Conservation (phyloP, 2,888 invertebrate genomes). For the Cataglyphis cursor region DNA sequence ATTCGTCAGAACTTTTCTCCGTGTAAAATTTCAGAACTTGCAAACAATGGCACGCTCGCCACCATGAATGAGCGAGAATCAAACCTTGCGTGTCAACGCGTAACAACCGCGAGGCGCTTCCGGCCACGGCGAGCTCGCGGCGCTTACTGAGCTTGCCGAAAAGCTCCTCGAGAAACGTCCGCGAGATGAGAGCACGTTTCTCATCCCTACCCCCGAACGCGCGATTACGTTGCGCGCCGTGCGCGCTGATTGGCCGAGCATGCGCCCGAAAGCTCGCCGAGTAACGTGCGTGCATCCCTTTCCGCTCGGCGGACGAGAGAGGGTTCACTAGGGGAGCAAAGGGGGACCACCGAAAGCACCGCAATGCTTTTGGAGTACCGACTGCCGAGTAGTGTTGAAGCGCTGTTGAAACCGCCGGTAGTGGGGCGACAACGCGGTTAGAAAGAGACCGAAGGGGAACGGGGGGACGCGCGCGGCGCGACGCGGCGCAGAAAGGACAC, state of each 20-base stretch:
- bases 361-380: conserved; percentile 68
- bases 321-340: background rate
- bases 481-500: conserved; percentile 43
- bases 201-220: conserved; percentile 74
- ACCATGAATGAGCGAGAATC: background rate
- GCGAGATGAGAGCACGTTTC: conserved; percentile 81
- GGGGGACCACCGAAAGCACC: conserved; percentile 44
- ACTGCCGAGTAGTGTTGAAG: conserved; percentile 69
- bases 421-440: conserved; percentile 55
- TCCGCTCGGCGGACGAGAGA: background rate
- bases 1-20: background rate
- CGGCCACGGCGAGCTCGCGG: conserved; percentile 81
- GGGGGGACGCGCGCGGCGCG: conserved; percentile 39
- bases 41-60: conserved; percentile 19
- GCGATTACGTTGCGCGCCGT: conserved; percentile 64
- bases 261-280: conserved; percentile 57
- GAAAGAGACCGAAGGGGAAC: conserved; percentile 41
- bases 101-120: conserved; percentile 63
- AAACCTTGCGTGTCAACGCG: conserved; percentile 24
- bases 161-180: conserved; percentile 63
- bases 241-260: conserved; percentile 72
- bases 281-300: conserved; percentile 54
- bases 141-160: conserved; percentile 82
- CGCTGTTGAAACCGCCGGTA: conserved; percentile 52
- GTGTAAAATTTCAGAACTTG: conserved; percentile 27